phyloP scores from a whole-genome alignment of 2,888 invertebrate species.

The Drosophila stalkeri region DNA sequence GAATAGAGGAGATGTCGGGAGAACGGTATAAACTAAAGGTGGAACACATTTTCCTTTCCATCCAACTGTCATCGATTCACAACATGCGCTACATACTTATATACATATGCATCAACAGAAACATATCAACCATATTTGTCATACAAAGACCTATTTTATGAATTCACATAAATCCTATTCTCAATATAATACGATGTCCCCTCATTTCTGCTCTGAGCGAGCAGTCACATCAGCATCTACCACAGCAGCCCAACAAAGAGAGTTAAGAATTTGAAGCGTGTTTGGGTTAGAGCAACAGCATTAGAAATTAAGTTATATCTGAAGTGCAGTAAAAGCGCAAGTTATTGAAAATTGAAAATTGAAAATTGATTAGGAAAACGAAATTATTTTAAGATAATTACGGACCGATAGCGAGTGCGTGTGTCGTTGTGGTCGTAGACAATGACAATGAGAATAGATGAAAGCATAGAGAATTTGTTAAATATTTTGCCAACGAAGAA shows the following conservation, averaged over 20 bases:
- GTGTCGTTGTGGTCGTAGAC: slow-evolving; percentile 31
- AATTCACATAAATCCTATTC: slow-evolving; percentile 3
- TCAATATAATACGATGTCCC: not conserved
- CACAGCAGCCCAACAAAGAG: slow-evolving; percentile 30
- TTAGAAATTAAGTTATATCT: slow-evolving; percentile 49
- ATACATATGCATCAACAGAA: slow-evolving; percentile 66
- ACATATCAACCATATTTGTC: slow-evolving; percentile 73
- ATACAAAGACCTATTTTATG: slow-evolving; percentile 21
- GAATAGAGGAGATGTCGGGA: slow-evolving; percentile 11
- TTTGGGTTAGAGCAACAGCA: slow-evolving; percentile 28
- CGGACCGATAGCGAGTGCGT: slow-evolving; percentile 34
- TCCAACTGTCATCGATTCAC: slow-evolving; percentile 24
- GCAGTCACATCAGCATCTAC: slow-evolving; percentile 10
- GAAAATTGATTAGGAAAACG: slow-evolving; percentile 16
- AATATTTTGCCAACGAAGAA: slow-evolving; percentile 62
- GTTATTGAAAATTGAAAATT: slow-evolving; percentile 21
- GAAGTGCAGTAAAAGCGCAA: slow-evolving; percentile 30
- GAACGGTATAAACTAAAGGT: slow-evolving; percentile 15
- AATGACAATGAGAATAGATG: slow-evolving; percentile 42
- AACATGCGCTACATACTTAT: slow-evolving; percentile 29
- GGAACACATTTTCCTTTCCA: slow-evolving; percentile 42
- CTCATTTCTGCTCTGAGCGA: slow-evolving; percentile 37
- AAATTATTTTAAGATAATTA: slow-evolving; percentile 46
- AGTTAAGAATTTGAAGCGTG: slow-evolving; percentile 24
- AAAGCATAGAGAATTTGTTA: slow-evolving; percentile 67